Evolutionary conservation across 2,113 vertebrate species (phyloP), one percentile per base, ranked within the genome.

Genomic region (Silurus asotus): DNA sequence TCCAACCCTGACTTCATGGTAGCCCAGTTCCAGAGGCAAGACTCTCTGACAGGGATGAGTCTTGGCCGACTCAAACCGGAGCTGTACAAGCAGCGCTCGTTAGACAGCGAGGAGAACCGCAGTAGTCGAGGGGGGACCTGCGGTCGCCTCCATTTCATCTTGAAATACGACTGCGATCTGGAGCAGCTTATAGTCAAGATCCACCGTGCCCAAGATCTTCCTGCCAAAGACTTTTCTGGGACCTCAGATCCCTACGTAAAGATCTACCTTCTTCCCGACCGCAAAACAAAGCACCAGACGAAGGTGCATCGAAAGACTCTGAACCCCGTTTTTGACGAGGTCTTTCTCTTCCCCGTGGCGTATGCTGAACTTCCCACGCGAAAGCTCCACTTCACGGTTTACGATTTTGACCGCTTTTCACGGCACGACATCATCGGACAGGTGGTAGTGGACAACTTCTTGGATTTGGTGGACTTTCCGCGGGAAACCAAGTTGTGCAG

Each of bases 151-250:
- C 96, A 97, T 92, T 98, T 99, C 56, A 96, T 99, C 88, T 95
- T 99, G 78, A 99, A 97, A 93, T 99, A 97, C 28, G 98, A 99
- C 90, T 99, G 97, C 9, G 97, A 99, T 88, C 93, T 96, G 89
- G 98, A 99, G 92, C 98, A 99, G 93, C 96, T 99, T 89, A 97
- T 99, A 28, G 98, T 99, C 92, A 99, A 99, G 93, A 98, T 99
- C 88, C 97, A 99, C 93, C 97, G 97, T 93, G 98, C 98, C 25
- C 94, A 98, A 91, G 97, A 97, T 89, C 94, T 99, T 87, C 98
- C 98, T 0, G 97, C 98, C 72, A 99, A 99, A 94, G 98, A 99
- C 93, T 99, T 99, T 90, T 99, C 97, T 6, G 98, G 98, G 76
- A 99, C 98, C 51, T 99, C 98, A 84, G 98, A 99, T 91, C 98